Base-by-base conservation (phyloP, 2,797 vertebrate species). In the Neopelma chrysocephalum region DNA sequence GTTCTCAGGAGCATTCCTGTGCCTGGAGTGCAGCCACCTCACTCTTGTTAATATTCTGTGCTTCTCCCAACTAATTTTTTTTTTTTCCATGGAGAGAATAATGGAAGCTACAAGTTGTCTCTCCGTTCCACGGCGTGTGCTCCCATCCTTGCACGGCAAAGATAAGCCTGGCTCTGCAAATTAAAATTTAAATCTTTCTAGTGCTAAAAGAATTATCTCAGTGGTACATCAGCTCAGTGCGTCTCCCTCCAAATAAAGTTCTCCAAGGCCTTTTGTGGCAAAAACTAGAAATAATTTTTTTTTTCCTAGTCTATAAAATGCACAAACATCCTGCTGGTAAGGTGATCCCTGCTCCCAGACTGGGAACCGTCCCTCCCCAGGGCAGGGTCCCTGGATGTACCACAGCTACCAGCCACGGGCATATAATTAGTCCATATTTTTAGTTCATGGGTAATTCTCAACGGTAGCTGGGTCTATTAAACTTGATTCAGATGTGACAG, bases 401-500 rank as follows among this genome's bases (percentile, higher is more conserved):
- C 89, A 21, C 75, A 88, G 96, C 87, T 78, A 82, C 95, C 94
- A 79, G 83, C 57, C 95, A 79, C 14, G 5, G 84, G 34, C 82
- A 61, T 79, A 25, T 94, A 94, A 98, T 97, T 94, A 96, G 84
- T 82, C 96, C 47, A 18, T 98, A 96, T 96, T 97, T 98, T 98
- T 97, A 98, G 97, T 96, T 96, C 96, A 70, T 85, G 96, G 95
- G 66, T 97, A 97, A 97, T 98, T 97, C 97, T 97, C 97, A 87
- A 15, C 72, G 85, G 96, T 97, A 85, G 96, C 97, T 96, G 96
- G 90, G 73, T 96, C 97, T 97, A 96, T 98, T 97, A 97, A 98
- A 97, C 97, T 97, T 97, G 97, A 98, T 97, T 98, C 97, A 96
- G 96, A 97, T 83, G 92, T 98, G 98, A 97, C 97, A 97, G 97